Conservation (phyloP, 1,140 invertebrate species). For the Ceratitis capitata region DNA sequence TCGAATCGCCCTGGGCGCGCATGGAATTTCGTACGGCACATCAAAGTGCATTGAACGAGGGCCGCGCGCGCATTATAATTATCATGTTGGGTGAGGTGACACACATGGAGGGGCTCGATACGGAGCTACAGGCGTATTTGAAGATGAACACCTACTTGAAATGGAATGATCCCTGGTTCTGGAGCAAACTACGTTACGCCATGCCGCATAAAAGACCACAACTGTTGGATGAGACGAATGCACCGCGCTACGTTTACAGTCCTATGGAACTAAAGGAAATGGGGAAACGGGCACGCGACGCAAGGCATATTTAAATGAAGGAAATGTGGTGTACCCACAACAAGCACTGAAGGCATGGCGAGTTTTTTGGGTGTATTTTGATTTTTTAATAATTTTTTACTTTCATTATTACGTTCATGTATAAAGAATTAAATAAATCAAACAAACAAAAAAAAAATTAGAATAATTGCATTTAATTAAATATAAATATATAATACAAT, state of each 20-base stretch:
- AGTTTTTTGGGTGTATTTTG: background rate
- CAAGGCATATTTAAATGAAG: background rate
- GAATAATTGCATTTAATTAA: too few relatives aligned
- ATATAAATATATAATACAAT: too few relatives aligned
- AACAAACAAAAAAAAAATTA: too few relatives aligned
- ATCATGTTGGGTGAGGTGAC: constrained; percentile 81
- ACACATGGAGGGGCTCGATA: constrained; percentile 72
- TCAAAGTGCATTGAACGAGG: constrained; percentile 77
- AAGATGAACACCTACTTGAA: constrained; percentile 87
- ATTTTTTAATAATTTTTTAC: background rate
- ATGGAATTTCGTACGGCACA: constrained; percentile 87
- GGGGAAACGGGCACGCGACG: background rate
- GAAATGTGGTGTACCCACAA: too few relatives aligned
- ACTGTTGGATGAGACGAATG: constrained; percentile 47
- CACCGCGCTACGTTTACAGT: background rate
- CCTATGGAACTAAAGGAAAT: background rate
- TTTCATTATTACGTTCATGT: too few relatives aligned
- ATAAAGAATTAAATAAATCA: too few relatives aligned
- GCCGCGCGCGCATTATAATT: constrained; percentile 77
- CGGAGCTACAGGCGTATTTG: constrained; percentile 80
- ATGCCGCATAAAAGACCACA: constrained; percentile 64
- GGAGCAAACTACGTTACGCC: constrained; percentile 83
- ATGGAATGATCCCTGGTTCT: constrained; percentile 86
- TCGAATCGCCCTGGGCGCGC: constrained; percentile 85
- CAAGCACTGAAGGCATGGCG: background rate